Base-by-base conservation (phyloP, 1,140 invertebrate species). In the Caenorhabditis tropicalis region DNA sequence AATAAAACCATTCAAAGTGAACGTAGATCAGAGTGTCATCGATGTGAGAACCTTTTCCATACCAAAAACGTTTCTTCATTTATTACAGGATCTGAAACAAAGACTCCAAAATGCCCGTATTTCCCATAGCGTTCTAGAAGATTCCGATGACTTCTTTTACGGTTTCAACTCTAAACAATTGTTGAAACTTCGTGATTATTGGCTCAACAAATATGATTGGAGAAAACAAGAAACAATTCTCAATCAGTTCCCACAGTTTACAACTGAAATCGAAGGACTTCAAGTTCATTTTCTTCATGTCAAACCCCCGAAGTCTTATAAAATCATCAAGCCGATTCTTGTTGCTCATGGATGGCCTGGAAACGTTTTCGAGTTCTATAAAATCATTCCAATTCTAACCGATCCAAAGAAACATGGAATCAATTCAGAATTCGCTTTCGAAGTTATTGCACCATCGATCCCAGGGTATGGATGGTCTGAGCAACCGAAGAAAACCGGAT, bases 291-390 rank as follows among this genome's bases (percentile, higher is more conserved):
- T 88, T 70, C 33, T 90, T 7, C 89, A 83, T 39, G 85, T 82
- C n/a, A 83, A 87, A 79, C 89, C 89, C 21, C 87, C 87, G 16
- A 84, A 86, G 27, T 88, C 86, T 9, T 89, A 89, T 85, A 89
- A 90, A 79, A 84, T 70, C n/a, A 83, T 88, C n/a, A 81, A 56
- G 3, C 95, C 95, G 0, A 56, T 96, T 27, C 88, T 97, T 0
- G 29, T 97, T 1, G 88, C 95, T 5, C 96, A 97, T 89, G 96
- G 96, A 19, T 98, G 96, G 96, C 96, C 96, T 2, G 95, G 95
- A 0, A 95, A 95, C 0, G 93, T 96, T 2, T 92, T 94, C 12
- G 95, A 97, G 91, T 96, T 96, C 90, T 95, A 95, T 86, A 94
- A 95, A 88, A 92, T 95, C 1, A 94, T 95, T 60, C 94, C 94